phyloP scores from a whole-genome alignment of 2,888 invertebrate species.

The Melolontha melolontha region DNA sequence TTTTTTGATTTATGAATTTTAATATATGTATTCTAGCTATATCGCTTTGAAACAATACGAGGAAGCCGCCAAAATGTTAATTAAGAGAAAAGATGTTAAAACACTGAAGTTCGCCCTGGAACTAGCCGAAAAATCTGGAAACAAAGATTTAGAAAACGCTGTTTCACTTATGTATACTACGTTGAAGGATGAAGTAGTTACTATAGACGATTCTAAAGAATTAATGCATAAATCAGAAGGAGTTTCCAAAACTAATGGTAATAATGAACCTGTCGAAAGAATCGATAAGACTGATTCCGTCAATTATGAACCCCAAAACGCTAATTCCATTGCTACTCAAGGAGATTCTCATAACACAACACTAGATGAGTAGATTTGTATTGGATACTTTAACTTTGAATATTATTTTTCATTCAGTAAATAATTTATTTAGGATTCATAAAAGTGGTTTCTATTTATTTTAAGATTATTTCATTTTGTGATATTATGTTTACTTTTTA shows the following conservation, averaged over 20 bases:
- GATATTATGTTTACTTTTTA: too few species aligned
- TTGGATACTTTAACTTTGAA: too few species aligned
- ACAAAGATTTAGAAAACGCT: slow-evolving; percentile 56
- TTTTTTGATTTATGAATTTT: too few species aligned
- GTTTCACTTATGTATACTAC: slow-evolving; percentile 42
- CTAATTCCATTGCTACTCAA: too few species aligned
- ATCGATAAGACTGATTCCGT: background rate
- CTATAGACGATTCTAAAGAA: background rate
- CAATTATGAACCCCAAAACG: too few species aligned
- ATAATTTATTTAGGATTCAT: too few species aligned
- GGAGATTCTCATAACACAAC: too few species aligned
- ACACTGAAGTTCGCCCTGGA: slow-evolving; percentile 71
- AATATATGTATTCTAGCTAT: slow-evolving; percentile 66
- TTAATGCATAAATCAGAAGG: background rate
- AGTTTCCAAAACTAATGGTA: background rate
- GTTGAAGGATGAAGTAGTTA: slow-evolving; percentile 23
- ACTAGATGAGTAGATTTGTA: too few species aligned
- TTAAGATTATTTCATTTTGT: too few species aligned
- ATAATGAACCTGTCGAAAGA: background rate
- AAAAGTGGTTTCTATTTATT: too few species aligned
- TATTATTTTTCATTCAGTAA: too few species aligned
- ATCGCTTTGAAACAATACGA: slow-evolving; percentile 70
- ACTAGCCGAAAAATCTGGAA: slow-evolving; percentile 69
- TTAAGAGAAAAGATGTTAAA: slow-evolving; percentile 69
- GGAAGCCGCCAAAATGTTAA: slow-evolving; percentile 73